Conservation (phyloP, 2,113 vertebrate species). For the Cebidichthys violaceus region DNA sequence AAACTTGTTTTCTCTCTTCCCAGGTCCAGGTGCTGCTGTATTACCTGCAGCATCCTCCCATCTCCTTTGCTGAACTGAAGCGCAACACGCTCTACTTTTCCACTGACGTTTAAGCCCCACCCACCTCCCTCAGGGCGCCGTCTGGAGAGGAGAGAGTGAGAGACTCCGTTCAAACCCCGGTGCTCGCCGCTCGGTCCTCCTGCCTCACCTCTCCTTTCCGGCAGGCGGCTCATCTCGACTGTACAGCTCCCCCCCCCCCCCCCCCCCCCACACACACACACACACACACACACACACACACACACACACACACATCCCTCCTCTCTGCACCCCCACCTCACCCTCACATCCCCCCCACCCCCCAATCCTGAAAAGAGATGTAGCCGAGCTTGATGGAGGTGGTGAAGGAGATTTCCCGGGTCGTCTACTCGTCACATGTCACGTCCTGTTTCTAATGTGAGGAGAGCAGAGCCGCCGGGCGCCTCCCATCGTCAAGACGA, state of each 20-base stretch:
- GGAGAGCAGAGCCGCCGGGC: conserved; percentile 30
- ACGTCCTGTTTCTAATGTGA: conserved; percentile 55
- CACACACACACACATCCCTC: background rate
- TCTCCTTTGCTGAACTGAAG: conserved; percentile 95
- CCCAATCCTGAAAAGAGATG: conserved; percentile 36
- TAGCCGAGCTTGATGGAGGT: conserved; percentile 32
- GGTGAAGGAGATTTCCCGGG: conserved; percentile 34
- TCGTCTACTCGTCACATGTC: conserved; percentile 43
- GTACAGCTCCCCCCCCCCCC: conserved; percentile 65
- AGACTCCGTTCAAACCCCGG: conserved; percentile 40
- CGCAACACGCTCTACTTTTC: conserved; percentile 97
- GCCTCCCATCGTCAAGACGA: conserved; percentile 17
- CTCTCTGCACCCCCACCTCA: background rate
- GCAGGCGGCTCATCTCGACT: conserved; percentile 70
- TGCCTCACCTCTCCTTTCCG: conserved; percentile 55
- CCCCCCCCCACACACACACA: background rate
- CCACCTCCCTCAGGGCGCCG: conserved; percentile 46
- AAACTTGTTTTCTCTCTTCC: background rate
- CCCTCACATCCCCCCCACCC: background rate
- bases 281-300: background rate
- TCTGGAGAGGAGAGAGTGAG: conserved; percentile 51
- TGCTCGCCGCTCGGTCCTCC: conserved; percentile 34
- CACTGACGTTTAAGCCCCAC: conserved; percentile 91
- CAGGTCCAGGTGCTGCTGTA: conserved; percentile 99
- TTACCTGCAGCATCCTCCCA: conserved; percentile 97